Percentiles rank a stretch among this genome's conserved stretches.
phyloP scores from a whole-genome alignment of 2,888 invertebrate species.

The Vandiemenella viatica region DNA sequence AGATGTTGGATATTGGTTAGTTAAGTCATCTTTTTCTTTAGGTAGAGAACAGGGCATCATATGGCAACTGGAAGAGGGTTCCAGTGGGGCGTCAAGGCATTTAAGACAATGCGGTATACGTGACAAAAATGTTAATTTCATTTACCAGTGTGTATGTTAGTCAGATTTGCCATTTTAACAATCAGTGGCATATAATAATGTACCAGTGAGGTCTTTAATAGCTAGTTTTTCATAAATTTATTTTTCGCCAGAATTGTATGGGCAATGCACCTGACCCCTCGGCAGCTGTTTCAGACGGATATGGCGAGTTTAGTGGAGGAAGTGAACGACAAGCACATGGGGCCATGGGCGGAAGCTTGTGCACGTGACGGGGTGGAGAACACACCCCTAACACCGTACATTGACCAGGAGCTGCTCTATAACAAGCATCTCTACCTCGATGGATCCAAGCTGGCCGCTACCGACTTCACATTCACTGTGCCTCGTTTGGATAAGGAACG shows the following conservation, averaged over 20 bases:
- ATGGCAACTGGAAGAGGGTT: too few relatives aligned
- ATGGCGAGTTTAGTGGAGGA: slow-evolving; percentile 70
- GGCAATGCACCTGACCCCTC: slow-evolving; percentile 1
- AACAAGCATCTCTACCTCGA: slow-evolving; percentile 66
- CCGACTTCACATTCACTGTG: slow-evolving; percentile 42
- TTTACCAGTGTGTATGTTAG: too few relatives aligned
- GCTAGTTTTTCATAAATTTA: background rate
- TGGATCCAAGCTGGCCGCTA: slow-evolving; percentile 44
- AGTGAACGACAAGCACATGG: slow-evolving; percentile 85
- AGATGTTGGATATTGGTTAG: too few relatives aligned
- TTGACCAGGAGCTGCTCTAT: slow-evolving; percentile 66
- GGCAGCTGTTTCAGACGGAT: slow-evolving; percentile 45
- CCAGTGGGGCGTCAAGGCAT: too few relatives aligned
- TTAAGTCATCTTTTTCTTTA: too few relatives aligned
- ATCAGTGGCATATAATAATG: background rate
- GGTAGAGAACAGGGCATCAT: too few relatives aligned
- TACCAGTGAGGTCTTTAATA: background rate
- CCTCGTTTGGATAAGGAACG: slow-evolving; percentile 45
- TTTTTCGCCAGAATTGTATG: background rate
- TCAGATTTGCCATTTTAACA: background rate
- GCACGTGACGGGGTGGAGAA: slow-evolving; percentile 55
- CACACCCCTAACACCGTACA: slow-evolving; percentile 77
- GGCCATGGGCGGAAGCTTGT: slow-evolving; percentile 82
- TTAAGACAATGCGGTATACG: too few relatives aligned
- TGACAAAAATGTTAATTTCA: too few relatives aligned